These are phyloP conservation scores for Sinella curviseta DNA, from an alignment of 1,140 invertebrate genomes.

Conservation along the genomic window DNA sequence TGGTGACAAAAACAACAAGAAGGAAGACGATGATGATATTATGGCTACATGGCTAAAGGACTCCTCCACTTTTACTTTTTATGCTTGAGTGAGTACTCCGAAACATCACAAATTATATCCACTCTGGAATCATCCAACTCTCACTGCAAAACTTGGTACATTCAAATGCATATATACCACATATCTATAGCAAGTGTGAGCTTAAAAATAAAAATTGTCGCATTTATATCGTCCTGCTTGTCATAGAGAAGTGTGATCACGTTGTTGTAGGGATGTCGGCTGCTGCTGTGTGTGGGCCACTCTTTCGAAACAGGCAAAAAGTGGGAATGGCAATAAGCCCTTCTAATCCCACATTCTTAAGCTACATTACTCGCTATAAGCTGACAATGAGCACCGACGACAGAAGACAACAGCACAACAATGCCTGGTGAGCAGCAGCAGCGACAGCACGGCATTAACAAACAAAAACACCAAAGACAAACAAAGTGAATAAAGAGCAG, in stretches of 20 bases:
- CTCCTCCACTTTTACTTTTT: neutral
- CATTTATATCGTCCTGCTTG: neutral
- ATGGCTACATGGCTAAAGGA: neutral
- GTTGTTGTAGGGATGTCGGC: no score
- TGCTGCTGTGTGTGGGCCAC: neutral
- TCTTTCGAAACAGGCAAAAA: neutral
- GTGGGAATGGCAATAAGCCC: slow-evolving; percentile 23
- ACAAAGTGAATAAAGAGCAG: neutral
- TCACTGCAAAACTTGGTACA: no score
- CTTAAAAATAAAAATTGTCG: no score
- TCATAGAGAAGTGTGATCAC: neutral
- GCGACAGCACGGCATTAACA: neutral
- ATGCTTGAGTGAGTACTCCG: neutral
- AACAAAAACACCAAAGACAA: neutral
- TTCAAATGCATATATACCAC: no score
- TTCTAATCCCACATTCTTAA: slow-evolving; percentile 24
- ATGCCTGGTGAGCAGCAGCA: neutral
- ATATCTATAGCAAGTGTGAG: no score
- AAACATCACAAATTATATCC: no score
- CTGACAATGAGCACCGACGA: neutral
- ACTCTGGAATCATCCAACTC: no score
- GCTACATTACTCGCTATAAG: slow-evolving; percentile 17
- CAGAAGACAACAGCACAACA: neutral
- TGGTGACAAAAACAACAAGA: no score
- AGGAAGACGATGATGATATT: neutral